A percentile compares a stretch with the other conserved stretches of the same genome.
Evolutionary conservation across 2,113 vertebrate species (phyloP).

Genomic region (Enhydra lutris): DNA sequence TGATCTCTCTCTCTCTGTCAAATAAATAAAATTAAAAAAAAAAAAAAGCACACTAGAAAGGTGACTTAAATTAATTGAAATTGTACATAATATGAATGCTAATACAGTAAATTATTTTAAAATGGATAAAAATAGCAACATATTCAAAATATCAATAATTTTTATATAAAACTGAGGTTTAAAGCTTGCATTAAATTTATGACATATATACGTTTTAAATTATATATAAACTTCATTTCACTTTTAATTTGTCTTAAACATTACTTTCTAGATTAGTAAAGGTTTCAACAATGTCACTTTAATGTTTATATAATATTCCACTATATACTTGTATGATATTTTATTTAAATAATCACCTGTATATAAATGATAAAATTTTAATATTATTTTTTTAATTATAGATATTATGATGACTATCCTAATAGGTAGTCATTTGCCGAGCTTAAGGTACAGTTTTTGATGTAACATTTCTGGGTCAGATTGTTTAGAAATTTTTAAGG

Average conservation of each 20-base stretch:
- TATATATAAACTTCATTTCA: not conserved
- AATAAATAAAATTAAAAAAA: too few relatives aligned
- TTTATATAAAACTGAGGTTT: not conserved
- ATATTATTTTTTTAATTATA: not conserved
- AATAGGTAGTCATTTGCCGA: not conserved
- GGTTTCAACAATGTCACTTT: not conserved
- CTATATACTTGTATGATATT: not conserved
- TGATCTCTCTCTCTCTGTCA: too few relatives aligned
- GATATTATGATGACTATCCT: not conserved
- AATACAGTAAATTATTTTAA: not conserved
- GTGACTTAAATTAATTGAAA: conserved; percentile 1
- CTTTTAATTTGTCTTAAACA: not conserved
- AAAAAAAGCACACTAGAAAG: not conserved
- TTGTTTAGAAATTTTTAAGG: not conserved
- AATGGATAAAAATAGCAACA: not conserved
- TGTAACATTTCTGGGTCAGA: not conserved
- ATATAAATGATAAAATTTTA: not conserved
- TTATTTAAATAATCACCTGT: not conserved
- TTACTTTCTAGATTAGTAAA: not conserved
- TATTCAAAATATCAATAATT: not conserved
- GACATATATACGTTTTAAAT: not conserved
- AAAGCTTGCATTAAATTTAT: not conserved
- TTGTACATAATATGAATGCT: not conserved
- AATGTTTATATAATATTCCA: not conserved
- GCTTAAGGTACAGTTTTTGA: not conserved